Conservation (phyloP, 2,113 vertebrate genomes). For the Syngnathoides biaculeatus region DNA sequence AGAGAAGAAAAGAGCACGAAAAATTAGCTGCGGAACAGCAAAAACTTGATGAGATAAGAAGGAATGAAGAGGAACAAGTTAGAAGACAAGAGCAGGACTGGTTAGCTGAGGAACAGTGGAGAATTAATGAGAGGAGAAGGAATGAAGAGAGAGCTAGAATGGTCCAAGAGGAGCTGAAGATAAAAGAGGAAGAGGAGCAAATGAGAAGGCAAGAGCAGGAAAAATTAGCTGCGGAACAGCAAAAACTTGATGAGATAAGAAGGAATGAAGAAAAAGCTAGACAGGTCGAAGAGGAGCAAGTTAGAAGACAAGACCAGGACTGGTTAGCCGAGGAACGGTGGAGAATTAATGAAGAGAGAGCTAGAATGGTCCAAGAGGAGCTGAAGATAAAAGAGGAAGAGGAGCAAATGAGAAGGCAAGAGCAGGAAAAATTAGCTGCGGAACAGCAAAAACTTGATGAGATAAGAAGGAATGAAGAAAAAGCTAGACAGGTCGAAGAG, state of each 20-base stretch:
- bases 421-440: neutral
- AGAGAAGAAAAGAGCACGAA: neutral
- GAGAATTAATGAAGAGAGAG: neutral
- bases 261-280: neutral
- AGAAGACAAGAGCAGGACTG: neutral
- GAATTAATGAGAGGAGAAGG: neutral
- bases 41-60: no score
- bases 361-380: neutral
- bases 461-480: neutral
- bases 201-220: neutral
- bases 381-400: neutral
- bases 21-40: slow-evolving; percentile 1
- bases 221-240: neutral
- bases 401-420: neutral
- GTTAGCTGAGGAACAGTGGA: neutral
- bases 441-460: neutral
- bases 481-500: neutral
- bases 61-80: slow-evolving; percentile 2
- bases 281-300: neutral
- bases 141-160: neutral
- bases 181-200: slow-evolving; percentile 1
- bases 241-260: neutral
- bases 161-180: neutral
- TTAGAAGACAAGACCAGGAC: slow-evolving; percentile 1
- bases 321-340: neutral